Percentiles rank a stretch among this genome's conserved stretches.
These are phyloP conservation scores for Drosophila persimilis DNA, from an alignment of 1,140 invertebrate species.

Conservation along the genomic window DNA sequence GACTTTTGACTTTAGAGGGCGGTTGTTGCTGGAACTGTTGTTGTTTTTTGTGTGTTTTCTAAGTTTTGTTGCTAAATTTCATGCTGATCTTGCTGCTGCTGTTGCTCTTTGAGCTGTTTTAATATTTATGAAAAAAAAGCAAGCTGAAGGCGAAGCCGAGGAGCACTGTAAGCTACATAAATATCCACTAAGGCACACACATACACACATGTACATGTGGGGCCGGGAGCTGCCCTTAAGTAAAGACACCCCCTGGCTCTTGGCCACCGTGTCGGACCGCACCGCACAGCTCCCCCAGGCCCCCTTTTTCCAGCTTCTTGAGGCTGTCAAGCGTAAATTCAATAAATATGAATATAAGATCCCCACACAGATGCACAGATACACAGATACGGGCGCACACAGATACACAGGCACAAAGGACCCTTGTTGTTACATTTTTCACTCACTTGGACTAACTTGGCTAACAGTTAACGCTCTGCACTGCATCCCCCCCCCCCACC, in stretches of 20 bases:
- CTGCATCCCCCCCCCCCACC: too few species aligned
- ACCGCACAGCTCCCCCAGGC: background rate
- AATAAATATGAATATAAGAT: conserved; percentile 82
- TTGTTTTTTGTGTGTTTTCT: background rate
- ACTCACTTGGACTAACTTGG: conserved; percentile 78
- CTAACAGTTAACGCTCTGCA: conserved; percentile 46
- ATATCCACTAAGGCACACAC: conserved; percentile 71
- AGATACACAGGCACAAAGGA: background rate
- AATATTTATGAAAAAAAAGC: conserved; percentile 77
- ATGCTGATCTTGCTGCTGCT: too few species aligned
- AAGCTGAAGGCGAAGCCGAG: conserved; percentile 25
- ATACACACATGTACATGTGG: conserved; percentile 16
- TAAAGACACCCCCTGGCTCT: conserved; percentile 34
- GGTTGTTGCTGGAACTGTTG: conserved; percentile 16
- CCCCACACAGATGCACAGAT: conserved; percentile 23
- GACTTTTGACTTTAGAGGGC: conserved; percentile 70
- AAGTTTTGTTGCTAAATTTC: background rate
- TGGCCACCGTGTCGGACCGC: background rate
- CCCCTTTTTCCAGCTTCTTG: conserved; percentile 69
- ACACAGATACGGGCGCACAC: conserved; percentile 3
- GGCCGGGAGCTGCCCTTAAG: conserved; percentile 63
- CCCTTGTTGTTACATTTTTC: conserved; percentile 80
- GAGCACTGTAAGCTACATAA: conserved; percentile 72
- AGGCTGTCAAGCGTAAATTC: conserved; percentile 80
- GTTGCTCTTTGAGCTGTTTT: conserved; percentile 65